Evolutionary conservation across 1,140 invertebrate genomes (phyloP), one percentile per base, ranked within the genome.

Genomic region (Caenorhabditis remanei): DNA sequence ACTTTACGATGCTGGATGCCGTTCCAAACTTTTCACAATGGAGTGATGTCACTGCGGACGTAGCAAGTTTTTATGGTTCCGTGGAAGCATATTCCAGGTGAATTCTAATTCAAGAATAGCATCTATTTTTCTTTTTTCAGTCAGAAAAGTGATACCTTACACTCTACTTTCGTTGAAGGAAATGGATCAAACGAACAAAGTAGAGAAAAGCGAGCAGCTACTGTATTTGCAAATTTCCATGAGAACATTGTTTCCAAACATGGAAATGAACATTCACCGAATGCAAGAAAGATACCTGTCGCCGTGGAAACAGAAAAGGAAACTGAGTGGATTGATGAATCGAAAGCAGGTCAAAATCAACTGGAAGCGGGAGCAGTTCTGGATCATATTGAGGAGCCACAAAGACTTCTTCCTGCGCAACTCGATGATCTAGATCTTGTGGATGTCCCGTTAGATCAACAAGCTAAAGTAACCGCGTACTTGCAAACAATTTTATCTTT

Each of bases 101-200:
- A 41, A 40, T 19, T 67, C 9, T 4, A 40, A 40, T 32, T 67
- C 32, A 67, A 41, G 32, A 13, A 40, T 40, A 11, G 1, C 14
- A 14, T 9, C 4, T 58, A 32, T 1, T 14, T 19, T 40, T 40
- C 4, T 32, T 41, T 32, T 43, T 43, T 24, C 71, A 79, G 71
- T 24, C 46, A 24, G 13, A 79, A 9, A 14, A 11, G 41, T 4
- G 4, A 43, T 24, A 50, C 46, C 7, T 24, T 50, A 21, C 46
- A 79, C 19, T 71, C 65, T 16, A 79, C 71, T 11, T 79, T 79
- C 9, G n/a, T 79, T 16, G 71, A 79, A 24, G 71, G 71, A 8
- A 79, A 79, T 53, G 71, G 71, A 14, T 79, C 71, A 21, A n/a
- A 50, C 21, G 71, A 50, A n/a, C 16, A 79, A 1, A 50, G 21